These are phyloP conservation scores for Philopedon plagiatum DNA, from an alignment of 2,888 invertebrate genomes.

Conservation along the genomic window DNA sequence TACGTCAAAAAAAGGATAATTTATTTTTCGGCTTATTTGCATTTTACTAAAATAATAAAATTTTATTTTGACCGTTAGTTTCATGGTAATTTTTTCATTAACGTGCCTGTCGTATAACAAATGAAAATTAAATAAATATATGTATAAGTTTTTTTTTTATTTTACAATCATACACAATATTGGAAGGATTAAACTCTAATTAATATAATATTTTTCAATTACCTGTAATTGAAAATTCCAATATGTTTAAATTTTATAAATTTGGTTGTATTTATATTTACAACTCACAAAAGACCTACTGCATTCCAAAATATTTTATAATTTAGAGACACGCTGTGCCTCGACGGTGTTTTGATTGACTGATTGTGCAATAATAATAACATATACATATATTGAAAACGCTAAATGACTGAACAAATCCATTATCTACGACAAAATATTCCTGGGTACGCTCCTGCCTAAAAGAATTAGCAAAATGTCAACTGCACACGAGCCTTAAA, in stretches of 20 bases:
- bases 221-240: background rate
- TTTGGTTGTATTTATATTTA: too few relatives aligned
- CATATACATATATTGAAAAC: too few relatives aligned
- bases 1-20: background rate
- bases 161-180: background rate
- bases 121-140: background rate
- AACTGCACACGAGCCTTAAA: slow-evolving; percentile 5
- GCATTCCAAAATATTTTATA: too few relatives aligned
- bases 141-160: background rate
- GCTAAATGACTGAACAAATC: too few relatives aligned
- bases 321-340: too few relatives aligned
- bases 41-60: slow-evolving; percentile 12
- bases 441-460: background rate
- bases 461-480: slow-evolving; percentile 15
- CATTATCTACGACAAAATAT: background rate
- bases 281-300: too few relatives aligned
- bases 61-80: background rate
- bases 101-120: background rate
- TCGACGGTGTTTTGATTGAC: too few relatives aligned
- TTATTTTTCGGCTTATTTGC: slow-evolving; percentile 2
- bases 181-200: too few relatives aligned
- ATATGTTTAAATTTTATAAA: too few relatives aligned
- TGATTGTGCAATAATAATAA: too few relatives aligned
- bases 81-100: background rate
- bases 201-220: too few relatives aligned